Base-by-base conservation (phyloP, 2,113 vertebrate genomes). In the Eretmochelys imbricata region DNA sequence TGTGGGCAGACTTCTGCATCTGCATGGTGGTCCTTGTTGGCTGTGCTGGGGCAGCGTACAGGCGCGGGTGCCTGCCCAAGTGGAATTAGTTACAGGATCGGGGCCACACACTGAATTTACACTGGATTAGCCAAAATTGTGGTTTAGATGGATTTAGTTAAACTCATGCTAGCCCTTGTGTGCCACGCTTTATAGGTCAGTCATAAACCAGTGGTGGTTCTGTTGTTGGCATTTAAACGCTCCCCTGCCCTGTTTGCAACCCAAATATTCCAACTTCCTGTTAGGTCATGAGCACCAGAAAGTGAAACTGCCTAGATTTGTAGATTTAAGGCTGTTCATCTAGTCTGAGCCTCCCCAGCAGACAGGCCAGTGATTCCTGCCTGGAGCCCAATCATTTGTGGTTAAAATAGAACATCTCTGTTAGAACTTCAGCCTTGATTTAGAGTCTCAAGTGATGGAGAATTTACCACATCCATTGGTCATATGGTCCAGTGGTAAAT, bases 21-120 rank as follows among this genome's bases (percentile, higher is more conserved):
- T 72, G 38, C 3, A 80, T 81, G 2, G 3, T 1, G 35, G 53
- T 2, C 7, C 87, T 3, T 3, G 0, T 59, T 76, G 6, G 6
- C 29, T 62, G 78, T 85, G 5, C 29, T 24, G 11, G 88, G 13
- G 8, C 51, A 49, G 6, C 22, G 8, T 5, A 1, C 0, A 27
- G 55, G 16, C 14, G 55, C 0, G 0, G 19, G 13, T 84, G 54
- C 35, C 53, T 53, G 80, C 50, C 38, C 13, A 0, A 0, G 16
- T 1, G 38, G 84, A 19, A 54, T 5, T 6, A 31, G 35, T 50
- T n/a, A 51, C 50, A 38, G 17, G n/a, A 72, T n/a, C 2, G 19
- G 65, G 65, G 65, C 35, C n/a, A 38, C n/a, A 10, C 35, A 42
- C 89, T 1, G 31, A 22, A 11, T 87, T 53, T 49, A 1, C n/a